Evolutionary conservation across 2,888 invertebrate genomes (phyloP), one percentile per base, ranked within the genome.

Genomic region (Lucinisca nassula): DNA sequence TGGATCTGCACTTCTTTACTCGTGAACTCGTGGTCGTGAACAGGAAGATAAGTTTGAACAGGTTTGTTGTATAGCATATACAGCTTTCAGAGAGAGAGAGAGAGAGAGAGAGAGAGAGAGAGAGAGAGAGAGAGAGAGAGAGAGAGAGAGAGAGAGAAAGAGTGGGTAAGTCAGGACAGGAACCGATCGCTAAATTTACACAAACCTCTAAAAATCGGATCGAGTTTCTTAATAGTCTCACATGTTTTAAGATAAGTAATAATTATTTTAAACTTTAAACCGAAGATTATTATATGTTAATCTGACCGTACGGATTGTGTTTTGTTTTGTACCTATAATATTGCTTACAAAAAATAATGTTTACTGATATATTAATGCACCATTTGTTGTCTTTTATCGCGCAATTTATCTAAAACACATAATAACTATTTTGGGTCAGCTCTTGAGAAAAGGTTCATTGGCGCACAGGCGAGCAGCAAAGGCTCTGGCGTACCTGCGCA

Each of bases 81-180:
- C n/a, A n/a, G n/a, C n/a, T n/a, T n/a, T n/a, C n/a, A 10, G 51
- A 10, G 58, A 8, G 58, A 8, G 58, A 8, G 58, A 8, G 58
- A 8, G 58, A 8, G 58, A 8, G 58, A 8, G 58, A 8, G 58
- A 8, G 58, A 8, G 58, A 8, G 58, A 8, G 58, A 8, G 58
- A 8, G 58, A 58, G 58, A 58, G 58, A 58, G 58, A 58, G 58
- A 58, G 58, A 58, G 58, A 58, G 58, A 58, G 58, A 58, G 58
- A 58, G 58, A 58, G 58, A 58, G 58, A 58, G 58, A 58, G 58
- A 58, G 58, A 58, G 58, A 58, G 58, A 58, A 51, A n/a, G n/a
- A n/a, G n/a, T n/a, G n/a, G n/a, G n/a, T n/a, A n/a, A n/a, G n/a
- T n/a, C n/a, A n/a, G n/a, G n/a, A n/a, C n/a, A n/a, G n/a, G n/a